Evolutionary conservation across 2,888 invertebrate genomes (phyloP), one percentile per base, ranked within the genome.

Genomic region (Drosophila subquinaria): DNA sequence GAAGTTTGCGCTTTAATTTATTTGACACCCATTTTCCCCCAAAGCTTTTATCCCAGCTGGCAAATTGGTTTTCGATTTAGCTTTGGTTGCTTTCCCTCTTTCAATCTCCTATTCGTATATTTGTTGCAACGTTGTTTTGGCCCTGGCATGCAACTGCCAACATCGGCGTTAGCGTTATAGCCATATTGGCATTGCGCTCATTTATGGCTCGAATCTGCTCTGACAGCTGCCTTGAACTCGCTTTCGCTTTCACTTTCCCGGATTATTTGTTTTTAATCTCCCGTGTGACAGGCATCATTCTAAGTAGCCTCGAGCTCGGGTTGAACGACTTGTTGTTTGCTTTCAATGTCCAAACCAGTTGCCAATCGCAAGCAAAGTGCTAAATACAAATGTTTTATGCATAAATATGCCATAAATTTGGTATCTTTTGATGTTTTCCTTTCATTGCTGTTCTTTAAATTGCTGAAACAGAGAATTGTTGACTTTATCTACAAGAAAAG

Each of bases 1-100:
- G 55, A 79, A 87, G 60, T 79, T 88, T 83, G 75, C 53, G 55
- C 64, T 79, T 74, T 68, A 70, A 83, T 81, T 79, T 88, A 72
- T 77, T 74, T 80, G 53, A 43, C 51, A 53, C 56, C 27, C 51
- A 13, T 43, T 43, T 63, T 47, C 17, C 52, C 27, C 57, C 2
- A 69, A 63, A 77, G 82, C 79, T 76, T 74, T 73, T 67, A 69
- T 66, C 61, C 57, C 59, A 64, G 66, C 35, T 64, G 67, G 72
- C 62, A 88, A 82, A 85, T 88, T 86, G 83, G 74, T 86, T 86
- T 88, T 86, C 73, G 86, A 86, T 88, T 83, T 76, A 66, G 40
- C 68, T 70, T 69, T 45, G 30, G 48, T 13, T 17, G n/a, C 38
- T 42, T 27, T 55, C 20, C 35, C 17, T 55, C 23, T 43, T 53